phyloP scores from a whole-genome alignment of 2,797 vertebrate species.

The Antrozous pallidus region DNA sequence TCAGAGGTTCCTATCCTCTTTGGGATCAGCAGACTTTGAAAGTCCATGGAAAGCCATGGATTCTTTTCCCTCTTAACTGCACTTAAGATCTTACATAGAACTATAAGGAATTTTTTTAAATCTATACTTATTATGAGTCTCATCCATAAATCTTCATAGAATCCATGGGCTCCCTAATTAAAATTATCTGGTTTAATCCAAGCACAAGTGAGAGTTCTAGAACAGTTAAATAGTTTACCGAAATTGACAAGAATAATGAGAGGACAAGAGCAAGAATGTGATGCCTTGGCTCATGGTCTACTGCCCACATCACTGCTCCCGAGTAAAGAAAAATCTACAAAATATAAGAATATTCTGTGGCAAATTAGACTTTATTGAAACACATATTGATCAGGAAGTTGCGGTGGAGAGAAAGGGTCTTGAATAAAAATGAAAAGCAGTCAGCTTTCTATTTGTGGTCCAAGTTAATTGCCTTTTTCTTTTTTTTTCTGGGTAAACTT shows the following conservation, averaged over 20 bases:
- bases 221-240: not conserved
- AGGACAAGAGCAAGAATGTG: no score
- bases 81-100: not conserved
- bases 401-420: not conserved
- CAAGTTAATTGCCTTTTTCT: not conserved
- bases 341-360: no score
- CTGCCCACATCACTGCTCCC: no score
- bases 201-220: not conserved
- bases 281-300: no score
- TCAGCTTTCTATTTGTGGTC: not conserved
- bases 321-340: no score
- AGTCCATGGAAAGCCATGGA: not conserved
- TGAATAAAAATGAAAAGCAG: not conserved
- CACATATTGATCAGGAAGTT: not conserved
- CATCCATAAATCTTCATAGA: not conserved
- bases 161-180: not conserved
- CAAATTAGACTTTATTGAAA: no score
- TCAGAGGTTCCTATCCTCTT: not conserved
- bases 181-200: not conserved
- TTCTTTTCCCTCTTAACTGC: not conserved
- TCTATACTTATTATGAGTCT: not conserved
- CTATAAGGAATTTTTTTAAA: not conserved
- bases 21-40: not conserved
- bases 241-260: no score
- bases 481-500: not conserved